phyloP scores from a whole-genome alignment of 2,797 vertebrate genomes.

The Sebastes variabilis region DNA sequence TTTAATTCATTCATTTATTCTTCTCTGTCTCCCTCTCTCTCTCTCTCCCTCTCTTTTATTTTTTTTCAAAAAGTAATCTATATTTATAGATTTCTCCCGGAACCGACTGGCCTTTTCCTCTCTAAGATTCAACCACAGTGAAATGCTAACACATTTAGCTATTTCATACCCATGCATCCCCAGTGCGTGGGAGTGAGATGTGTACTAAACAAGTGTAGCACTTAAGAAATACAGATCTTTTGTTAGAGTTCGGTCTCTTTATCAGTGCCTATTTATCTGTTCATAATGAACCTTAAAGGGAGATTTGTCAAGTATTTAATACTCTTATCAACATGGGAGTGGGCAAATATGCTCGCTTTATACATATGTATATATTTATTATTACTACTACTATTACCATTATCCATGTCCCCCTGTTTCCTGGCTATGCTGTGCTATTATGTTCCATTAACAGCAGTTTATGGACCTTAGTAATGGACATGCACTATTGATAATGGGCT shows the following conservation, averaged over 20 bases:
- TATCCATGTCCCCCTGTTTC: not conserved
- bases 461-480: conserved; percentile 51
- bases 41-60: not conserved
- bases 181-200: not conserved
- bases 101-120: conserved; percentile 41
- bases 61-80: conserved; percentile 48
- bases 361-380: no score
- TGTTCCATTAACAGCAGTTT: conserved; percentile 56
- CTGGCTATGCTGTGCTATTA: not conserved
- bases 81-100: conserved; percentile 67
- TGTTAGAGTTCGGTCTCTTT: not conserved
- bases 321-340: no score
- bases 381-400: not conserved
- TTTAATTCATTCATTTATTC: conserved; percentile 75
- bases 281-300: no score
- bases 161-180: not conserved
- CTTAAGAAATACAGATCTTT: not conserved
- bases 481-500: conserved; percentile 43
- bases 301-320: no score
- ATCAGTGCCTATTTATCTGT: not conserved
- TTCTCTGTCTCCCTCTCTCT: not conserved
- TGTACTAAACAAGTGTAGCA: conserved; percentile 6
- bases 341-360: no score
- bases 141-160: conserved; percentile 44
- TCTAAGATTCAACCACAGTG: conserved; percentile 32